Base-by-base conservation (phyloP, 1,140 invertebrate species). In the Diachasma alloeum region DNA sequence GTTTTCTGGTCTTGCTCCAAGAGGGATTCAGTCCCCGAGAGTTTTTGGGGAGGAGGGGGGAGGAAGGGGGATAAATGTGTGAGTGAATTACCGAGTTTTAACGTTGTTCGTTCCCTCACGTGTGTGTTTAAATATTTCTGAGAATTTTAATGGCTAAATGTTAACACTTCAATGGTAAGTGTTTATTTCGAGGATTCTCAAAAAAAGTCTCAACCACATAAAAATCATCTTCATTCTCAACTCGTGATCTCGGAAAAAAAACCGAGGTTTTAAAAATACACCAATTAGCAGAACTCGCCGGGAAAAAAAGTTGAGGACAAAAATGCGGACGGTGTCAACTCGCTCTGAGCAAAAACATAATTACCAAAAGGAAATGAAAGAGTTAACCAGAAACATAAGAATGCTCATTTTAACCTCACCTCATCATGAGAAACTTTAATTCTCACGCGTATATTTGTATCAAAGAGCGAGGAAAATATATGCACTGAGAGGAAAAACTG, bases 371-470 rank as follows among this genome's bases (percentile, higher is more conserved):
- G n/a, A 19, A 17, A 8, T 6, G n/a, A 17, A 53, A 53, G 13
- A 63, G 39, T 13, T 42, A 63, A 63, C 22, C 22, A 26, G 59
- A 63, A 26, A 63, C 19, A 26, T 63, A 24, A 63, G 59, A 26
- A 63, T 63, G 15, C 22, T 11, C 11, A 63, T 63, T 31, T 31
- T 26, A 13, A 63, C 59, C 11, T 63, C 56, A 59, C 31, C 31
- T 73, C 53, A 73, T 73, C 72, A 59, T 73, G 72, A 63, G 72
- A 74, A 74, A 74, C 59, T 74, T 74, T 74, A 74, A 74, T 74
- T 74, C 72, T 74, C 72, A 74, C 72, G 72, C 72, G 59, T 72
- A 53, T 24, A 24, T 39, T 66, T 67, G 42, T 39, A 36, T 74
- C 31, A 31, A 31, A 31, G 6, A 3, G 31, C 6, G 31, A 3